phyloP scores from a whole-genome alignment of 2,797 vertebrate genomes.

The Glossophaga mutica region DNA sequence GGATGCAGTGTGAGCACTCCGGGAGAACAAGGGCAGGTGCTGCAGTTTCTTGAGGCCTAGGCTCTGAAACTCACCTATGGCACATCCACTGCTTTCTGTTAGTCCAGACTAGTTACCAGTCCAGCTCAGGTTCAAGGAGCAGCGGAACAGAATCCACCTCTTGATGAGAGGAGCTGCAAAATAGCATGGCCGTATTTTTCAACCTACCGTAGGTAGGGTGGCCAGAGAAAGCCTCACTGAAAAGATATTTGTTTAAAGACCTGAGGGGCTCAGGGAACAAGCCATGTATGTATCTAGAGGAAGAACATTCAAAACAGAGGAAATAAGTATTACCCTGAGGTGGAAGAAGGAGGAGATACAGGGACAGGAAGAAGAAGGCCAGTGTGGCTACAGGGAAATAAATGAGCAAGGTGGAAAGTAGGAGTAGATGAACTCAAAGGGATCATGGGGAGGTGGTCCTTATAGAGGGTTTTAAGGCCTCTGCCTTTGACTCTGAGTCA shows the following conservation, averaged over 20 bases:
- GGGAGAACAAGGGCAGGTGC: background rate
- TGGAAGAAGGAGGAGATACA: background rate
- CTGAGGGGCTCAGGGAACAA: background rate
- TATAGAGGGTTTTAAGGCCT: background rate
- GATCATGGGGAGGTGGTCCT: background rate
- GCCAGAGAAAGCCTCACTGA: background rate
- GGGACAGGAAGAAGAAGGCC: background rate
- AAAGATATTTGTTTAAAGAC: background rate
- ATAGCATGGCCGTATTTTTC: background rate
- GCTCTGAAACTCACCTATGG: background rate
- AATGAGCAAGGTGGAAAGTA: background rate
- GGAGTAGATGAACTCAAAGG: background rate
- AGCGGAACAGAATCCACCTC: background rate
- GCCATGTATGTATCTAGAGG: background rate
- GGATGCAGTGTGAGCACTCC: background rate
- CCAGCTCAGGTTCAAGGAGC: background rate
- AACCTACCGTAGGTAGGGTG: background rate
- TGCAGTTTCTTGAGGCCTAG: background rate
- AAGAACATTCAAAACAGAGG: background rate
- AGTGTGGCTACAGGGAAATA: background rate
- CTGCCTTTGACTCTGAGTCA: background rate
- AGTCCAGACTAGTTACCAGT: background rate
- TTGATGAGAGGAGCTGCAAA: background rate
- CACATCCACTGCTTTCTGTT: background rate
- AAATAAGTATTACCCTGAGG: background rate